These are phyloP conservation scores for Stenodera caucasica DNA, from an alignment of 2,888 invertebrate species.

Conservation along the genomic window DNA sequence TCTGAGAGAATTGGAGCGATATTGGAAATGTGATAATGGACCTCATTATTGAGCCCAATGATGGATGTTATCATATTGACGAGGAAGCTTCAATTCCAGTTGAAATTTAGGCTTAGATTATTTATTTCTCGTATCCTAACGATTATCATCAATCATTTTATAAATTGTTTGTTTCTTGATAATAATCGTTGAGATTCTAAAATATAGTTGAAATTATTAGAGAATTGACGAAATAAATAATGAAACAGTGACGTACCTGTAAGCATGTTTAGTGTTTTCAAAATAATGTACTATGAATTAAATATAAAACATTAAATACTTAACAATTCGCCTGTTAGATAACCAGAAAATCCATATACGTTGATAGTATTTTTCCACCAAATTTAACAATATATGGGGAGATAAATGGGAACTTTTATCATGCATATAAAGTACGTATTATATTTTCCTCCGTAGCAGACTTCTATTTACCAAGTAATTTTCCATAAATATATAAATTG, in stretches of 20 bases:
- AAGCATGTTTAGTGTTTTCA: slow-evolving; percentile 28
- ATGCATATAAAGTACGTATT: too few relatives aligned
- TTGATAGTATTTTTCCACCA: too few relatives aligned
- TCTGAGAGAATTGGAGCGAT: not conserved
- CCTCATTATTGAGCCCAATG: slow-evolving; percentile 41
- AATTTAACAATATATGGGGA: too few relatives aligned
- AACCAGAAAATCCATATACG: too few relatives aligned
- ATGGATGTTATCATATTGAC: slow-evolving; percentile 39
- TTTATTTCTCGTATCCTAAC: slow-evolving; percentile 11
- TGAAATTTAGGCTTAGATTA: slow-evolving; percentile 32
- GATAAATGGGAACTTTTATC: too few relatives aligned
- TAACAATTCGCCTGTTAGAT: too few relatives aligned
- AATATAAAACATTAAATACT: too few relatives aligned
- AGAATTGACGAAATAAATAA: not conserved
- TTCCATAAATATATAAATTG: too few relatives aligned
- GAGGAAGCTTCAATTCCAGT: slow-evolving; percentile 45
- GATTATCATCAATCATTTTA: slow-evolving; percentile 15
- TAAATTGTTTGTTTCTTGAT: not conserved
- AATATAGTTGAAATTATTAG: not conserved
- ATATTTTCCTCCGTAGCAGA: too few relatives aligned
- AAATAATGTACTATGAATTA: slow-evolving; percentile 22
- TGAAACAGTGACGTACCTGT: slow-evolving; percentile 22
- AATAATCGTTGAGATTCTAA: not conserved
- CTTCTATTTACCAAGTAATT: too few relatives aligned
- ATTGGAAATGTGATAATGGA: slow-evolving; percentile 22